Evolutionary conservation across 2,797 vertebrate species (phyloP), one percentile per base, ranked within the genome.

Genomic region (Artibeus jamaicensis): DNA sequence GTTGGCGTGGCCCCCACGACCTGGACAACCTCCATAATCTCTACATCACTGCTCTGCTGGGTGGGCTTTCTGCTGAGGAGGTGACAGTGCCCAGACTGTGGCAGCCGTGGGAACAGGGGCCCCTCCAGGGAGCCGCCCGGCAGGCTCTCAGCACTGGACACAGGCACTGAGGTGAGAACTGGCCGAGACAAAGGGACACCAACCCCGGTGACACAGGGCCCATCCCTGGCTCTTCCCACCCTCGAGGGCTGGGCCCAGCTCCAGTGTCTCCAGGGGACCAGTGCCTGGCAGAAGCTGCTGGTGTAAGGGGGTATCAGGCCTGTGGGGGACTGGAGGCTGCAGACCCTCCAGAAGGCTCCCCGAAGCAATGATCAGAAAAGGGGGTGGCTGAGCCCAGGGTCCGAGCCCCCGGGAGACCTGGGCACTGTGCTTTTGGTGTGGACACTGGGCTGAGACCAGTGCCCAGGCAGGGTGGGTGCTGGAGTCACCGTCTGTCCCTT

Each of bases 381-480:
- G 29, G 44, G 65, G 22, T 4, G 44, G 50, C 5, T 21, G 37
- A 67, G 34, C 12, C 39, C 78, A 67, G 34, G 29, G 44, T 62
- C 67, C 8, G 42, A 89, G 26, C 6, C 50, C 32, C 73, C 57
- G 6, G 22, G 42, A 55, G 37, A 24, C 24, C 77, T 48, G 16
- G n/a, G 65, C 55, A 83, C 39, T 12, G 24, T 70, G 85, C 39
- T 44, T 48, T 11, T 16, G n/a, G 78, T 78, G 12, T 50, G n/a
- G 84, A 53, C 5, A 2, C 26, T 6, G 59, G 59, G 15, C 59
- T 0, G 6, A 62, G 59, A 14, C 26, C 29, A 11, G 12, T n/a
- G 77, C 78, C 85, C n/a, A 53, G 50, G 34, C 46, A 85, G 71
- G 93, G 19, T 44, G 22, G 89, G 62, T 88, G 62, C 57, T 79